Percentiles rank a stretch among this genome's conserved stretches.
phyloP scores from a whole-genome alignment of 1,140 invertebrate species.

The Polypedilum vanderplanki region DNA sequence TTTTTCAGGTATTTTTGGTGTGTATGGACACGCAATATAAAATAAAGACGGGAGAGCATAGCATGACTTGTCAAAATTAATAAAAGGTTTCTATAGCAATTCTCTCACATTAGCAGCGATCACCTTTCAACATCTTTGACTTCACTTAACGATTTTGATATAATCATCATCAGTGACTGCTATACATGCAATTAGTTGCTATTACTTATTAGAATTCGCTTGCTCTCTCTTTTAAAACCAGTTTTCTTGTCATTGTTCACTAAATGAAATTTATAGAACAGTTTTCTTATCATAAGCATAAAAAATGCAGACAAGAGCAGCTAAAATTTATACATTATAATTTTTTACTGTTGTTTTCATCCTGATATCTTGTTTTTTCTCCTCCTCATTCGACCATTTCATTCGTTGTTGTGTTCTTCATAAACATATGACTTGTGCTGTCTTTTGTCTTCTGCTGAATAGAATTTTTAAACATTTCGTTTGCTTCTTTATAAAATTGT shows the following conservation, averaged over 20 bases:
- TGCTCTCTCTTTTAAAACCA: neutral
- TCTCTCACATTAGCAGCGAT: conserved; percentile 11
- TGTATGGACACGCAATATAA: neutral
- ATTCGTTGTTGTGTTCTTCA: neutral
- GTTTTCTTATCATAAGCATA: neutral
- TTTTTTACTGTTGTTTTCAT: conserved; percentile 23
- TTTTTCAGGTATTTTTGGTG: neutral
- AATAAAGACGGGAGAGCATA: neutral
- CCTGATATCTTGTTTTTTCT: conserved; percentile 18
- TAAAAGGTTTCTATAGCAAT: conserved; percentile 24
- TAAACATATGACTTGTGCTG: conserved; percentile 27
- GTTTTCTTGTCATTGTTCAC: neutral
- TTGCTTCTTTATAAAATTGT: neutral
- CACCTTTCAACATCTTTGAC: conserved; percentile 24
- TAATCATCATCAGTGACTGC: neutral
- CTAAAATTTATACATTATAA: conserved; percentile 12
- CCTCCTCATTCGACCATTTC: neutral
- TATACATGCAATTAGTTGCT: neutral
- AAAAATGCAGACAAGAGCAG: neutral
- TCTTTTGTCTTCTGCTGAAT: conserved; percentile 26
- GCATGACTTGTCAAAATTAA: conserved; percentile 29
- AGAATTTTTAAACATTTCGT: conserved; percentile 20
- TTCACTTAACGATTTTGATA: conserved; percentile 2
- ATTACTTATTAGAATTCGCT: neutral
- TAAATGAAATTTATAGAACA: conserved; percentile 14